phyloP scores from a whole-genome alignment of 2,113 vertebrate genomes.

The Centrocercus urophasianus region DNA sequence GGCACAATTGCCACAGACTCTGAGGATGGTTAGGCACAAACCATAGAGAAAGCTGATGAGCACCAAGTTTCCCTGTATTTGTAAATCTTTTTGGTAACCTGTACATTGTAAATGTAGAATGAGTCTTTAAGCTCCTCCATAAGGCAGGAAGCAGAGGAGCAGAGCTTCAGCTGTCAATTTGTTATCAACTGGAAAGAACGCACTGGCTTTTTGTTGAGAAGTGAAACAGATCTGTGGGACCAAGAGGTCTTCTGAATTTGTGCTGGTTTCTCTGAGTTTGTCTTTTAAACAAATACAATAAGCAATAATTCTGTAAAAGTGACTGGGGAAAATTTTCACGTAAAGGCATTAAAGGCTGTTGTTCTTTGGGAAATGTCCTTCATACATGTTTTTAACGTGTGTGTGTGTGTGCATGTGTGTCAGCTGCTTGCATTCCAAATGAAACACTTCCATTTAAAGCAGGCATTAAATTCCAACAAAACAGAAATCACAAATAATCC shows the following conservation, averaged over 20 bases:
- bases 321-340: not conserved
- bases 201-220: not conserved
- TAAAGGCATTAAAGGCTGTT: not conserved
- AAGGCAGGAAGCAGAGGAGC: not conserved
- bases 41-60: not conserved
- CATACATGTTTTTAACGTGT: not conserved
- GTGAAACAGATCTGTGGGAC: not conserved
- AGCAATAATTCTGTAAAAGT: not conserved
- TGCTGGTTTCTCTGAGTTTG: not conserved
- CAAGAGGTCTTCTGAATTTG: not conserved
- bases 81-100: not conserved
- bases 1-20: not conserved
- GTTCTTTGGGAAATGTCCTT: not conserved
- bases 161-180: not conserved
- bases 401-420: not conserved
- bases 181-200: not conserved
- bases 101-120: not conserved
- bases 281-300: not conserved
- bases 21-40: not conserved
- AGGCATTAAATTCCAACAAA: not conserved
- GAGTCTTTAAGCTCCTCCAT: not conserved
- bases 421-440: not conserved
- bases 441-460: not conserved
- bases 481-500: not conserved
- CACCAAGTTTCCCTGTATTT: not conserved